These are phyloP conservation scores for Caligus rogercresseyi DNA, from an alignment of 1,140 invertebrate species.

Conservation along the genomic window DNA sequence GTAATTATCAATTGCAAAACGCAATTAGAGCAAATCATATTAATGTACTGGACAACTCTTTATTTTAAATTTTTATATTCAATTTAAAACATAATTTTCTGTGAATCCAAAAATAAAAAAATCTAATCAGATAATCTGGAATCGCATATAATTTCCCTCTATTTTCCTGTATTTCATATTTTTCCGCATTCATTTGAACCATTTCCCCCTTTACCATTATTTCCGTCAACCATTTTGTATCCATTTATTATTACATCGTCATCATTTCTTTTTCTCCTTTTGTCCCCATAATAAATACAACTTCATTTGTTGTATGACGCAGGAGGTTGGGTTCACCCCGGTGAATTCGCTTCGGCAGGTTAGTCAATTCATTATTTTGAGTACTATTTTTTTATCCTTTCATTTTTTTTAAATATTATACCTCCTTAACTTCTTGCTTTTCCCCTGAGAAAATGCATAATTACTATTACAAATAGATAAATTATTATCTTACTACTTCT, in stretches of 20 bases:
- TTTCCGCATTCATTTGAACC: neutral
- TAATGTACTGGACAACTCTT: no score
- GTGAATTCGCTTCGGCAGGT: conserved; percentile 96
- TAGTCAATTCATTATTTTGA: conserved; percentile 30
- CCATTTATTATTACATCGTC: no score
- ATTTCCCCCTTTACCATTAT: neutral
- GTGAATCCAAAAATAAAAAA: no score
- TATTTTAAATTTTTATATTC: no score
- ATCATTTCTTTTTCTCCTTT: neutral
- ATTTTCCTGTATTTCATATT: neutral
- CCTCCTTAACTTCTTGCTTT: no score
- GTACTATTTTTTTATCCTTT: conserved; percentile 7
- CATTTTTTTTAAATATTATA: neutral
- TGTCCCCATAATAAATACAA: neutral
- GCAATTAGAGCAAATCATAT: no score
- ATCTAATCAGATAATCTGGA: no score
- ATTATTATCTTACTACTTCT: no score
- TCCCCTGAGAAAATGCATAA: no score
- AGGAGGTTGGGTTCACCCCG: conserved; percentile 94
- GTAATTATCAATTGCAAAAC: neutral
- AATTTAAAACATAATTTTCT: no score
- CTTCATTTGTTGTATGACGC: conserved; percentile 20
- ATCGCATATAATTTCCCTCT: neutral
- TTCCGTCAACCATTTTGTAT: no score
- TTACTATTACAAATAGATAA: no score